Evolutionary conservation across 2,888 invertebrate genomes (phyloP).

Genomic region (Dicyrtomina minuta): DNA sequence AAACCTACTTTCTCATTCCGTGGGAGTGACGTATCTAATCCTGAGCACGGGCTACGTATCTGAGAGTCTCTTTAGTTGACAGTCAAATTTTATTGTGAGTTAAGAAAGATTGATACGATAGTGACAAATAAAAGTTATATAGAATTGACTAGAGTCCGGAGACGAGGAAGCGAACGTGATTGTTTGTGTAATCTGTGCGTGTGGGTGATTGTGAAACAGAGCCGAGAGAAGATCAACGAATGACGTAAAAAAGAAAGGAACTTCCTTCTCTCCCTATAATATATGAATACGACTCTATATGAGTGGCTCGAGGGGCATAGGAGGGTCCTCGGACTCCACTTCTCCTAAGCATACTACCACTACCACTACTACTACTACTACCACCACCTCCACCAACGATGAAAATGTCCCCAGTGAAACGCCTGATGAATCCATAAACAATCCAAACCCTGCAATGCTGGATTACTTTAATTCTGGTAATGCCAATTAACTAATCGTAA

Average conservation of each 20-base stretch:
- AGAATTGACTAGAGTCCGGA: background rate
- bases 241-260: constrained; percentile 1
- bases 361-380: background rate
- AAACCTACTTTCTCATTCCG: background rate
- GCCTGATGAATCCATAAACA: background rate
- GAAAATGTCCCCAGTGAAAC: background rate
- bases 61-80: background rate
- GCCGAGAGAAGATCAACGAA: background rate
- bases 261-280: background rate
- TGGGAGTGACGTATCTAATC: too few species aligned
- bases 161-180: background rate
- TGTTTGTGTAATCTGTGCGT: background rate
- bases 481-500: too few species aligned
- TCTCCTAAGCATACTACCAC: background rate
- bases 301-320: background rate
- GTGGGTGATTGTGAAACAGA: background rate
- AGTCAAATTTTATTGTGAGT: background rate
- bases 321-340: constrained; percentile 11
- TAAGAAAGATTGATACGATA: background rate
- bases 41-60: too few species aligned
- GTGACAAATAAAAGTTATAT: background rate
- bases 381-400: constrained; percentile 1
- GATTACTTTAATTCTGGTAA: constrained; percentile 25
- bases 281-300: background rate
- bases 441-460: constrained; percentile 8